A percentile compares a stretch with the other conserved stretches of the same genome.
Conservation (phyloP, 2,888 invertebrate species). For the Lithophane leautieri region DNA sequence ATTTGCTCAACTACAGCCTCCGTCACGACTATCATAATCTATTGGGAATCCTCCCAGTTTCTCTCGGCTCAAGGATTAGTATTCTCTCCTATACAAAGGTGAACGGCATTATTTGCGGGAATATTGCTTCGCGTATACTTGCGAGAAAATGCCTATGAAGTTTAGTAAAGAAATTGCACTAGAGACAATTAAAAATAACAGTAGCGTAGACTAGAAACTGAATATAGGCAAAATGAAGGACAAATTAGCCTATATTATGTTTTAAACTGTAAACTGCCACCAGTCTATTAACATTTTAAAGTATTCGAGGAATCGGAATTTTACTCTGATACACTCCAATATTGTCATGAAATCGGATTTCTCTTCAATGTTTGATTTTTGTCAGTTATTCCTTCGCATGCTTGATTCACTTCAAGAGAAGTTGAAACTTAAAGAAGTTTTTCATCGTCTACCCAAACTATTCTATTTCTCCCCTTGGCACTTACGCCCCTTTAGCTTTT, state of each 20-base stretch:
- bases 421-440: conserved; percentile 25
- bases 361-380: conserved; percentile 27
- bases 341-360: conserved; percentile 38
- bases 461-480: conserved; percentile 15
- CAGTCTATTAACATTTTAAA: conserved; percentile 11
- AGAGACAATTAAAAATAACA: not conserved
- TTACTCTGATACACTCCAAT: conserved; percentile 21
- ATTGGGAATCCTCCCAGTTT: conserved; percentile 22
- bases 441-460: conserved; percentile 34
- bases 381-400: conserved; percentile 19
- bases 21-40: conserved; percentile 4
- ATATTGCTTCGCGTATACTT: conserved; percentile 21
- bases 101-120: conserved; percentile 12
- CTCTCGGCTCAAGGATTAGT: conserved; percentile 28
- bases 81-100: conserved; percentile 30
- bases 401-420: conserved; percentile 16
- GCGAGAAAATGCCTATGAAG: not conserved
- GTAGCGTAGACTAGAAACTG: not conserved
- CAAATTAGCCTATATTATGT: not conserved
- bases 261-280: conserved; percentile 5
- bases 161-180: not conserved
- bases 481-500: conserved; percentile 32
- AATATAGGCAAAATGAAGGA: not conserved
- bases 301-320: conserved; percentile 8
- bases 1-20: conserved; percentile 6